Percentiles rank a stretch among this genome's conserved stretches.
phyloP scores from a whole-genome alignment of 1,140 invertebrate genomes.

The Pseudoatta argentina region DNA sequence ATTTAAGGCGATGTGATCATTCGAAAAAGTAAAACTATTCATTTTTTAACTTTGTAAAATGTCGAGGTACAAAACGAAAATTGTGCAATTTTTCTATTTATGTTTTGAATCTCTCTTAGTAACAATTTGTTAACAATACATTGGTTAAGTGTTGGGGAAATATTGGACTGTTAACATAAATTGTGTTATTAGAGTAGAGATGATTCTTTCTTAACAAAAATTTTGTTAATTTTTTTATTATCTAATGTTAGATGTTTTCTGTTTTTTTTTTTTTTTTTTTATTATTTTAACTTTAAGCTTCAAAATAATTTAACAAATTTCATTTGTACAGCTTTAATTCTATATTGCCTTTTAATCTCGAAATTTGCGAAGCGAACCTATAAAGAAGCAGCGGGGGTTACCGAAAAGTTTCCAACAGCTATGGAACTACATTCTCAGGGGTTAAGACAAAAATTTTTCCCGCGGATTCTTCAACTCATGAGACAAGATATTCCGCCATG shows the following conservation, averaged over 20 bases:
- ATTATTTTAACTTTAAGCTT: neutral
- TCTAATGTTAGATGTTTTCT: neutral
- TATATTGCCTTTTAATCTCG: slow-evolving; percentile 12
- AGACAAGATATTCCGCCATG: slow-evolving; percentile 39
- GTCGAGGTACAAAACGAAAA: neutral
- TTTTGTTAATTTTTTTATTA: neutral
- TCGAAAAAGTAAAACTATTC: neutral
- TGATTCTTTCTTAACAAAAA: neutral
- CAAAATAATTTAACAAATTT: neutral
- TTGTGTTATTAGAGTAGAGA: neutral
- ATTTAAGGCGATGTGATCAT: slow-evolving; percentile 27
- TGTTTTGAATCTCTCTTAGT: neutral
- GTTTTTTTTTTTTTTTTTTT: neutral
- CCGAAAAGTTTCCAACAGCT: slow-evolving; percentile 25
- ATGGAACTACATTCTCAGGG: neutral
- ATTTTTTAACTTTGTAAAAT: neutral
- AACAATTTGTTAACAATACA: too few species aligned
- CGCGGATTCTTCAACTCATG: slow-evolving; percentile 54
- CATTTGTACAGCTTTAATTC: slow-evolving; percentile 15
- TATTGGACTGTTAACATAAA: too few species aligned
- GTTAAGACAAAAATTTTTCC: slow-evolving; percentile 26
- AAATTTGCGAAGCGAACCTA: neutral
- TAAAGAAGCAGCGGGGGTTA: slow-evolving; percentile 27
- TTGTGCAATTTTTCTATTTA: neutral
- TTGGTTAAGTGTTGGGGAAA: too few species aligned